Base-by-base conservation (phyloP, 1,140 invertebrate genomes). In the Pogonus chalceus region DNA sequence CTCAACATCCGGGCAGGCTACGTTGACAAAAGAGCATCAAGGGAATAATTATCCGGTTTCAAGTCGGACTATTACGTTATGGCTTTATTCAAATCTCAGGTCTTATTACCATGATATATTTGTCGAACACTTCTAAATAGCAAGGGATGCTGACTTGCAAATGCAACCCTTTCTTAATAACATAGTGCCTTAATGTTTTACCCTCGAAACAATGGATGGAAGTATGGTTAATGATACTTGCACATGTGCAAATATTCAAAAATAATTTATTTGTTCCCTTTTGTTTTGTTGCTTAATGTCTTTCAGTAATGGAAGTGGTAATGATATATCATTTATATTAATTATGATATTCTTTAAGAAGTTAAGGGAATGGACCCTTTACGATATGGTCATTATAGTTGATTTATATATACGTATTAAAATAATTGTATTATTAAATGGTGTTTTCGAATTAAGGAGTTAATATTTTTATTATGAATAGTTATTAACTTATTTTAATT, bases 241-340 rank as follows among this genome's bases (percentile, higher is more conserved):
- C 37, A 43, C 37, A 43, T 43, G 37, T 43, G 37, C 37, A 43
- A 18, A 43, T 43, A 43, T 43, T 43, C 37, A 43, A 43, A 43
- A 43, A 43, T 43, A 43, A 43, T 43, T 43, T 7, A 43, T 43
- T 16, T 4, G 18, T 10, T 4, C 26, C 3, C 37, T 16, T 16
- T 43, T 43, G 9, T 18, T 4, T 16, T 43, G n/a, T n/a, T n/a
- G n/a, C 37, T 43, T 43, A 43, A 18, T 16, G 18, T 43, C 37
- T 4, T 43, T 18, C 3, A 7, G 3, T 43, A 43, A 43, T 43
- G 37, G 37, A 18, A 7, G 9, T 3, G 37, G 18, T 43, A 16
- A 43, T 43, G 37, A 43, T 16, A 31, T 7, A 31, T 31, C 18
- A 43, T 43, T 43, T 43, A 43, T 43, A 43, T 43, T 43, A 43